Percentiles rank a stretch among this genome's conserved stretches.
These are phyloP conservation scores for Terrapene triunguis DNA, from an alignment of 2,113 vertebrate species.

Conservation along the genomic window DNA sequence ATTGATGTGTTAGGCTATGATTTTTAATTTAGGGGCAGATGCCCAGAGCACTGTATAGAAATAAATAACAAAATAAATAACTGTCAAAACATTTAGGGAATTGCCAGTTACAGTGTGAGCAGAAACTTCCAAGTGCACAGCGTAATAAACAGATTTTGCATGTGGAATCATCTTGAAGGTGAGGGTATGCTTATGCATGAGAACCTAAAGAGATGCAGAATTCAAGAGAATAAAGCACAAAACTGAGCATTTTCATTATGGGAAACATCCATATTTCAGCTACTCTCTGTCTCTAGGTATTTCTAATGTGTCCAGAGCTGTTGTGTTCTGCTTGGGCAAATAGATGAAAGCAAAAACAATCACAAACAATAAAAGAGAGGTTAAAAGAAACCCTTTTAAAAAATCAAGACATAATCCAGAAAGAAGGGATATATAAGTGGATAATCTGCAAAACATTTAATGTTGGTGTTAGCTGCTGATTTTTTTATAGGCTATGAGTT, in stretches of 20 bases:
- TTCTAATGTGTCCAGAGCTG: neutral
- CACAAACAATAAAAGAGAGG: neutral
- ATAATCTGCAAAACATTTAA: neutral
- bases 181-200: neutral
- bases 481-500: neutral
- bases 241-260: neutral
- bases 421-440: neutral
- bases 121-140: neutral
- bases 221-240: neutral
- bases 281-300: neutral
- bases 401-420: neutral
- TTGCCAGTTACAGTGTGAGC: neutral
- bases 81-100: neutral
- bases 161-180: neutral
- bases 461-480: neutral
- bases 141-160: neutral
- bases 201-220: neutral
- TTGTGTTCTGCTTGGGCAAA: neutral
- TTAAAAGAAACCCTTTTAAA: neutral
- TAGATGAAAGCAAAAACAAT: neutral
- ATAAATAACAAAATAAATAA: neutral
- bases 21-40: neutral
- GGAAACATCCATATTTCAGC: neutral
- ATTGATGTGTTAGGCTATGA: neutral
- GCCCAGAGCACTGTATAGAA: neutral